These are phyloP conservation scores for Galagoides demidoff DNA, from an alignment of 2,797 vertebrate genomes.

Conservation along the genomic window DNA sequence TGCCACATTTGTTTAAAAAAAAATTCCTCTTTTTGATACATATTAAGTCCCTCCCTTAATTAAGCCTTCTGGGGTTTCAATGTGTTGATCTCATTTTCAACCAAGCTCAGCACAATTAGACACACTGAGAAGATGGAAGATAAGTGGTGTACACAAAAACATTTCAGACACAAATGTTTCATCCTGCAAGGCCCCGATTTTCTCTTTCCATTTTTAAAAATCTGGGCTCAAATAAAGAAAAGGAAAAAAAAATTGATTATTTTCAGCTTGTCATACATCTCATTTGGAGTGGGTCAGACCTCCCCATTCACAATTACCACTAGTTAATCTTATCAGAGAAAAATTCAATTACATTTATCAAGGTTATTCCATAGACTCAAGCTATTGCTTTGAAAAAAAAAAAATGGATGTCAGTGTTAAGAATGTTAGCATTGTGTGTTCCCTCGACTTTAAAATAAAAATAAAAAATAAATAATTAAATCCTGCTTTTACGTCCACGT, in stretches of 20 bases:
- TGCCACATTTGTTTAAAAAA: conserved; percentile 80
- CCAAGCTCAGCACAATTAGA: conserved; percentile 97
- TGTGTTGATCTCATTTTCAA: conserved; percentile 96
- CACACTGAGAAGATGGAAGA: conserved; percentile 90
- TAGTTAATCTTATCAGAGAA: conserved; percentile 96
- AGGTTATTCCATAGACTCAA: conserved; percentile 94
- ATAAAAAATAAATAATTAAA: conserved; percentile 89
- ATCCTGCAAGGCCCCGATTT: conserved; percentile 86
- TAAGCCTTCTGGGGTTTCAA: conserved; percentile 97
- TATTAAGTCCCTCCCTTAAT: conserved; percentile 92
- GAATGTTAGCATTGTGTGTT: conserved; percentile 87
- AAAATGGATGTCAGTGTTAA: conserved; percentile 88
- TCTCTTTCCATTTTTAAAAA: conserved; percentile 86
- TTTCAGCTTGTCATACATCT: conserved; percentile 91
- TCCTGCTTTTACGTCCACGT: conserved; percentile 85
- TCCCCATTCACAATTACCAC: conserved; percentile 94
- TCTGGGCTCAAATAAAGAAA: conserved; percentile 79
- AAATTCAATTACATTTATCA: conserved; percentile 99
- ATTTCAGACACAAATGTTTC: conserved; percentile 88
- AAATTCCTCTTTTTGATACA: conserved; percentile 81
- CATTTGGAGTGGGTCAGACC: conserved; percentile 91
- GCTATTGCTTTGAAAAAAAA: conserved; percentile 87
- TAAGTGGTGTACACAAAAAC: conserved; percentile 91
- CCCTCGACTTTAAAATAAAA: conserved; percentile 80
- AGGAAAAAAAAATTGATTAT: conserved; percentile 88